phyloP scores from a whole-genome alignment of 2,113 vertebrate species.

The Albula goreensis region DNA sequence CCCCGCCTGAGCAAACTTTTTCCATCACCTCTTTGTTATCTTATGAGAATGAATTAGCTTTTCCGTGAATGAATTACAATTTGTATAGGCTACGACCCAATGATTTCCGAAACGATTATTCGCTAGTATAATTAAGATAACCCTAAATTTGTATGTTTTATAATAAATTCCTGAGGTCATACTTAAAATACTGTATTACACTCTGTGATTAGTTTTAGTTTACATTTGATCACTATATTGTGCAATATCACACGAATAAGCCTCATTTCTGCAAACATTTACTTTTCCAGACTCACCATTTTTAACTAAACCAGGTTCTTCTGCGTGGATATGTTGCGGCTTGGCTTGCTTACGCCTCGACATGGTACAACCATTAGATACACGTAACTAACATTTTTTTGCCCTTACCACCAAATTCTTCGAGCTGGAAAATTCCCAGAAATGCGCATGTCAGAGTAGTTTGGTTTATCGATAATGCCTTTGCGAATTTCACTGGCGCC shows the following conservation, averaged over 20 bases:
- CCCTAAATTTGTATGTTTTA: too few relatives aligned
- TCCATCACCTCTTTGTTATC: neutral
- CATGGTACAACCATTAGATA: constrained; percentile 94
- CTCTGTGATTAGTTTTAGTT: too few relatives aligned
- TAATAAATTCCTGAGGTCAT: too few relatives aligned
- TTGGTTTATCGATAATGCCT: constrained; percentile 99
- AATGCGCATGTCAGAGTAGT: constrained; percentile 99
- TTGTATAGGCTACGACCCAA: too few relatives aligned
- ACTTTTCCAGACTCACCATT: constrained; percentile 68
- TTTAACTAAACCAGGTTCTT: constrained; percentile 72
- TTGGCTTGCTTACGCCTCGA: constrained; percentile 98
- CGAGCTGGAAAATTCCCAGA: constrained; percentile 78
- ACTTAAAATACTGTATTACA: too few relatives aligned
- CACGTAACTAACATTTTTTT: constrained; percentile 79
- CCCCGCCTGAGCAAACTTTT: neutral
- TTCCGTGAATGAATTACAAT: too few relatives aligned
- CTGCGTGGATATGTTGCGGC: constrained; percentile 94
- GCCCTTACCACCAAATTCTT: constrained; percentile 84
- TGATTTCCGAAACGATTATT: too few relatives aligned
- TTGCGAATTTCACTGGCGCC: constrained; percentile 97
- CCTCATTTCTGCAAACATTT: neutral
- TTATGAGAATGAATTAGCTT: too few relatives aligned
- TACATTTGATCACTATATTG: neutral
- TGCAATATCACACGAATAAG: neutral
- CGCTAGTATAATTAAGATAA: too few relatives aligned